Evolutionary conservation across 2,113 vertebrate genomes (phyloP), one percentile per base, ranked within the genome.

Genomic region (Lophochroa leadbeateri): DNA sequence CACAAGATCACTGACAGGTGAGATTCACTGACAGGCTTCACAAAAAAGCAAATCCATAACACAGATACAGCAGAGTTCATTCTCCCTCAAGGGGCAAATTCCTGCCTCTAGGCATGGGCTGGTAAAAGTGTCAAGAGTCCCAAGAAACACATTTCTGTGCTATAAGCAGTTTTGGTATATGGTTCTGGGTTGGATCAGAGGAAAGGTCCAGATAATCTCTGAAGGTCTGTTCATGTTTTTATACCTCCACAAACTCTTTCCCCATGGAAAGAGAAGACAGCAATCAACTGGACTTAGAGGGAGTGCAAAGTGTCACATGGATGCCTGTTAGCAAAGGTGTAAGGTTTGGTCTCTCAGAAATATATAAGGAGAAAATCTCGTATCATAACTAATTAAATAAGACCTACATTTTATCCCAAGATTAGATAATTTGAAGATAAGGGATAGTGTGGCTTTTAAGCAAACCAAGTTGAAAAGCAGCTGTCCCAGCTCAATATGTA

Each of bases 401-500:
- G 7, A 78, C 24, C 17, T 87, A 61, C 2, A 2, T 43, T 92
- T 93, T 64, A 70, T 74, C 64, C 70, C 43, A 67, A n/a, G 29
- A 83, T 58, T 75, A 88, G 33, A 50, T 52, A 90, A 93, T 46
- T 35, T 50, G 57, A 50, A 84, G 60, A 84, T 79, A 87, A 84
- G 31, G 23, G 46, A 16, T 83, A 55, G 24, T 5, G 29, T 31
- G 63, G 20, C 53, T 93, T 93, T 94, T 55, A 88, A 47, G 85
- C 52, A 93, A 93, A 31, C 24, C 39, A 60, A 68, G 60, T 43
- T 49, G 85, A 93, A 94, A 93, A 90, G 88, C 79, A 86, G 80
- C 47, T 92, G 94, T 88, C 85, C 87, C 80, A 96, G 88, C 29
- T 93, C 92, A 94, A 75, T 95, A 94, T 15, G 64, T 94, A 93